phyloP scores from a whole-genome alignment of 64 coral and sea anemone species.

The Dendrophyllia cribrosa region DNA sequence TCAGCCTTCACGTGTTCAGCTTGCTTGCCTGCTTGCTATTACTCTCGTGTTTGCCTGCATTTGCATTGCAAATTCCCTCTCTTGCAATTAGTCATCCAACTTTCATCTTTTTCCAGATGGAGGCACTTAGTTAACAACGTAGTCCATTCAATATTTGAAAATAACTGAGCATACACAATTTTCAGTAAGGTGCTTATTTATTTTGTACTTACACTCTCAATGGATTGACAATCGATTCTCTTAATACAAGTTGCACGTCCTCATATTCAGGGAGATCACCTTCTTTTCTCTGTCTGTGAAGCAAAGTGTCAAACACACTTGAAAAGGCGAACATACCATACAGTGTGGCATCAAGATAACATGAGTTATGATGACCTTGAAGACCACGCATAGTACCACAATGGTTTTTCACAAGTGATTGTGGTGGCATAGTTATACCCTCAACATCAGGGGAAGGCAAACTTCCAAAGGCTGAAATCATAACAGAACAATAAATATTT shows the following conservation, averaged over 20 bases:
- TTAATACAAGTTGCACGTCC: constrained; percentile 85
- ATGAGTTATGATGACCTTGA: constrained; percentile 97
- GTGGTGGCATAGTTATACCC: constrained; percentile 67
- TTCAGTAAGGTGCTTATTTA: background rate
- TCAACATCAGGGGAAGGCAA: constrained; percentile 38
- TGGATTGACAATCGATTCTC: constrained; percentile 89
- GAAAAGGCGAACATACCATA: constrained; percentile 91
- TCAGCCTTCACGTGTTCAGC: too few species aligned
- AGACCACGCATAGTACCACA: constrained; percentile 80
- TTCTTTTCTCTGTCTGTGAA: constrained; percentile 48
- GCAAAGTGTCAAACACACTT: constrained; percentile 86
- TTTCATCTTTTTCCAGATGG: too few species aligned
- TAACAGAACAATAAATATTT: background rate
- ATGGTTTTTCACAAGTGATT: background rate
- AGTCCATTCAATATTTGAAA: too few species aligned
- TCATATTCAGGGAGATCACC: constrained; percentile 87
- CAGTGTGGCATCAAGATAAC: constrained; percentile 94
- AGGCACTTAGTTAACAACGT: too few species aligned
- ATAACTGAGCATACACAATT: too few species aligned
- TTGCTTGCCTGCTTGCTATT: too few species aligned
- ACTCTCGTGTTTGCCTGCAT: too few species aligned
- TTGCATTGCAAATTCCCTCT: too few species aligned
- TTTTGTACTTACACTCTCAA: constrained; percentile 73
- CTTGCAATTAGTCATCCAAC: too few species aligned
- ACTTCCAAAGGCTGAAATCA: constrained; percentile 81